Base-by-base conservation (phyloP, 2,113 vertebrate genomes). In the Nansenia antarctica region DNA sequence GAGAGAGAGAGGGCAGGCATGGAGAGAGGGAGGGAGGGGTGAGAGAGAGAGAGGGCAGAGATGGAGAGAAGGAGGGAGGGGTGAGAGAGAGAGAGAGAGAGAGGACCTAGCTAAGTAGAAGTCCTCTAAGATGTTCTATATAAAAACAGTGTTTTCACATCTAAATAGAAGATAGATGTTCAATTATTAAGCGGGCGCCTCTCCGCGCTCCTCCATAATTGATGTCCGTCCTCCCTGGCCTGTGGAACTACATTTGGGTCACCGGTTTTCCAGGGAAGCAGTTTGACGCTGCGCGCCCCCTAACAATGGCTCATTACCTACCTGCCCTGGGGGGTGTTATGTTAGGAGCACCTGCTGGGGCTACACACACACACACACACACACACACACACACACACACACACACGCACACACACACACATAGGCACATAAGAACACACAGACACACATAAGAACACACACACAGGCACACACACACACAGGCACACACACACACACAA, bases 241-340 rank as follows among this genome's bases (percentile, higher is more conserved):
- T 24, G 74, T 77, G 34, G 60, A 83, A 77, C 74, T 83, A 84
- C 82, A 86, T 87, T 83, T 86, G 72, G 86, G 85, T 87, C 82
- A 78, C 65, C 72, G 58, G 69, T 82, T 87, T 84, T 85, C 61
- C 67, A 62, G 49, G 72, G 72, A 82, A 74, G 63, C 64, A 70
- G 69, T 68, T 78, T 62, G 52, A 72, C 53, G 54, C 22, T 20
- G 14, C 64, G n/a, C 37, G 49, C 5, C 32, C 27, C 62, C n/a
- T n/a, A 74, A 79, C 77, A 77, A 75, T 65, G 77, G 65, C 72
- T 87, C 80, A 82, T 85, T 82, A 87, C 78, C 82, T 81, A 76
- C 80, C 67, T 80, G 76, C 77, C 80, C 78, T 24, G 1, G 73
- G 77, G 76, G 62, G 65, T 78, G 74, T 84, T 82, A 73, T 22